Percentiles rank a stretch among this genome's conserved stretches.
phyloP scores from a whole-genome alignment of 2,888 invertebrate species.

The Brassicogethes aeneus region DNA sequence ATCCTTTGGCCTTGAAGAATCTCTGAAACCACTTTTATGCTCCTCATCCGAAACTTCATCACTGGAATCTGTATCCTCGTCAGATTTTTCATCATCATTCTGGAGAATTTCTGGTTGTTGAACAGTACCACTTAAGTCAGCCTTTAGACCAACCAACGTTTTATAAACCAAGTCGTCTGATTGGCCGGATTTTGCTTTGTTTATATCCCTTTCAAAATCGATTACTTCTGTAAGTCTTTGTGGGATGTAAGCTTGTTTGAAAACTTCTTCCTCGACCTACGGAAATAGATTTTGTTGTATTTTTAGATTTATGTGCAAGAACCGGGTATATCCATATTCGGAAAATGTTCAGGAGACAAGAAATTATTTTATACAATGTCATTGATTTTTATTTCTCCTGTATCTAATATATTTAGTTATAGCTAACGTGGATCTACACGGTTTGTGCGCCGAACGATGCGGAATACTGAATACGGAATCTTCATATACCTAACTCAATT shows the following conservation, averaged over 20 bases:
- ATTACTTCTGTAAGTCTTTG: constrained; percentile 83
- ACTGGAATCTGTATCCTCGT: constrained; percentile 31
- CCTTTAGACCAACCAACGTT: constrained; percentile 76
- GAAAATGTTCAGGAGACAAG: too few relatives aligned
- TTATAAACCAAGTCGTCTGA: constrained; percentile 71
- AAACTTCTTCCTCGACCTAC: constrained; percentile 79
- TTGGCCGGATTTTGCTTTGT: constrained; percentile 65
- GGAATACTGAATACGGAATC: too few relatives aligned
- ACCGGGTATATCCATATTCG: too few relatives aligned
- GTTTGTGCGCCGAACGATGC: too few relatives aligned
- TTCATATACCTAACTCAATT: too few relatives aligned
- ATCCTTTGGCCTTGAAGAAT: constrained; percentile 60
- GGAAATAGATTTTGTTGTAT: constrained; percentile 5
- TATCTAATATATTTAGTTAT: too few relatives aligned
- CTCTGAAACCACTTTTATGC: constrained; percentile 48
- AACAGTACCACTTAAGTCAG: constrained; percentile 66
- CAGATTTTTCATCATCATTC: constrained; percentile 25
- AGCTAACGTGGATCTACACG: too few relatives aligned
- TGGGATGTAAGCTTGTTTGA: constrained; percentile 90
- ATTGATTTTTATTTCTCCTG: too few relatives aligned
- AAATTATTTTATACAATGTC: too few relatives aligned
- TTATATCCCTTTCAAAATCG: constrained; percentile 79
- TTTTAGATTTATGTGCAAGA: too few relatives aligned
- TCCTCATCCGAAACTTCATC: constrained; percentile 32
- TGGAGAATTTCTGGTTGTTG: constrained; percentile 56